A percentile compares a stretch with the other conserved stretches of the same genome.
Evolutionary conservation across 2,797 vertebrate species (phyloP).

Genomic region (Miichthys miiuy): DNA sequence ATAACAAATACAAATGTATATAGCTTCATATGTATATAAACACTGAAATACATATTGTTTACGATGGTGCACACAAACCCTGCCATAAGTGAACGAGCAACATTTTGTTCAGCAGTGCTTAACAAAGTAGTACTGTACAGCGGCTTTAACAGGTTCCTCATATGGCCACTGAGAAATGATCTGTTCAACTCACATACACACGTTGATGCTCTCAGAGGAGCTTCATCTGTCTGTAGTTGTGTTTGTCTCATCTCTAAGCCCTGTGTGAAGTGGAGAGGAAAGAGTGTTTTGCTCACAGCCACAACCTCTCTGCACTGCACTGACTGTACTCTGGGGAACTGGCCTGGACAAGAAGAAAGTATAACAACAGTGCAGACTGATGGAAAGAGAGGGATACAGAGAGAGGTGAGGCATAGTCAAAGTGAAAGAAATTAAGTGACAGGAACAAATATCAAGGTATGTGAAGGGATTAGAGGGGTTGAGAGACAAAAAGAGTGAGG

Average conservation of each 20-base stretch:
- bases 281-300: conserved; percentile 67
- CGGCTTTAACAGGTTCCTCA: conserved; percentile 60
- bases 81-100: conserved; percentile 18
- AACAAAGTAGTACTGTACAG: conserved; percentile 35
- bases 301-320: conserved; percentile 57
- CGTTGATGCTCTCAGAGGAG: conserved; percentile 58
- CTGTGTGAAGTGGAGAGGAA: conserved; percentile 81
- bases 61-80: not conserved
- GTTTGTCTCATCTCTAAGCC: conserved; percentile 72
- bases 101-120: conserved; percentile 46
- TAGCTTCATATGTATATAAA: not conserved
- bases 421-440: conserved; percentile 48
- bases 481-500: conserved; percentile 10
- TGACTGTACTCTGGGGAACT: conserved; percentile 61
- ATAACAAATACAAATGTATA: conserved; percentile 13
- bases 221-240: conserved; percentile 65
- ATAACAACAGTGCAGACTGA: conserved; percentile 46
- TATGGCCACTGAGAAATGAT: conserved; percentile 62
- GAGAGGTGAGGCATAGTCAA: conserved; percentile 39
- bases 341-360: conserved; percentile 47
- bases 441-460: conserved; percentile 37
- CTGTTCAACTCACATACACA: conserved; percentile 51
- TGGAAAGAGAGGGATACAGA: conserved; percentile 29
- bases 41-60: not conserved
- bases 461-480: conserved; percentile 30